These are phyloP conservation scores for Coccyzus lansbergi DNA, from an alignment of 2,797 vertebrate genomes.

Conservation along the genomic window DNA sequence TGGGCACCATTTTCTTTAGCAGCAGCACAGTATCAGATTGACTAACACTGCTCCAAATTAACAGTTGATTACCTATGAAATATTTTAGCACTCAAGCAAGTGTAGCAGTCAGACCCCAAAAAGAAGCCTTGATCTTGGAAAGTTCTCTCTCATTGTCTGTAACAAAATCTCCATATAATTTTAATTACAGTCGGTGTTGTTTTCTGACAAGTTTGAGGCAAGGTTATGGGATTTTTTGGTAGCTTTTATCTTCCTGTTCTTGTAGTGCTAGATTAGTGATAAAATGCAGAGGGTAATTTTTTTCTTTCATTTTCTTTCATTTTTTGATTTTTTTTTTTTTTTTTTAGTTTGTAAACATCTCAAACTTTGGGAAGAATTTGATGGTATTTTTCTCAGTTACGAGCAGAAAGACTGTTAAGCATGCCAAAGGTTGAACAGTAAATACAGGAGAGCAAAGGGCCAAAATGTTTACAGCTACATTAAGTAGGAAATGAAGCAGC, in stretches of 20 bases:
- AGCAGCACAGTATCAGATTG: background rate
- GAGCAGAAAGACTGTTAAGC: conserved; percentile 60
- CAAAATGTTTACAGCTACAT: conserved; percentile 69
- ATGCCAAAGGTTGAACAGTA: conserved; percentile 31
- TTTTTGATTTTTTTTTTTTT: conserved; percentile 14
- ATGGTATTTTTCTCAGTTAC: conserved; percentile 10
- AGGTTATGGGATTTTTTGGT: background rate
- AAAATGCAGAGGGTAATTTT: conserved; percentile 9
- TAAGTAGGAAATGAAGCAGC: conserved; percentile 74
- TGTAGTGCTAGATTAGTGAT: background rate
- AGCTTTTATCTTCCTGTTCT: conserved; percentile 26
- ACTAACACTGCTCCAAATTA: background rate
- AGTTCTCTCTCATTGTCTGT: background rate
- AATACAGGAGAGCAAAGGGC: conserved; percentile 55
- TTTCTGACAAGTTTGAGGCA: background rate
- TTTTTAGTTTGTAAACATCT: background rate
- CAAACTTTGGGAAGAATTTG: conserved; percentile 24
- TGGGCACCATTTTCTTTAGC: background rate
- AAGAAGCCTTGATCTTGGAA: background rate
- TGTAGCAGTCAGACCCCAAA: background rate
- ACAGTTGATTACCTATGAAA: background rate
- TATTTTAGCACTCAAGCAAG: background rate
- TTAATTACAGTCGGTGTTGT: background rate
- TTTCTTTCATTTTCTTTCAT: background rate
- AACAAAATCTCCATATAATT: background rate